Conservation (phyloP, 2,113 vertebrate species). For the Antechinus stuartii region DNA sequence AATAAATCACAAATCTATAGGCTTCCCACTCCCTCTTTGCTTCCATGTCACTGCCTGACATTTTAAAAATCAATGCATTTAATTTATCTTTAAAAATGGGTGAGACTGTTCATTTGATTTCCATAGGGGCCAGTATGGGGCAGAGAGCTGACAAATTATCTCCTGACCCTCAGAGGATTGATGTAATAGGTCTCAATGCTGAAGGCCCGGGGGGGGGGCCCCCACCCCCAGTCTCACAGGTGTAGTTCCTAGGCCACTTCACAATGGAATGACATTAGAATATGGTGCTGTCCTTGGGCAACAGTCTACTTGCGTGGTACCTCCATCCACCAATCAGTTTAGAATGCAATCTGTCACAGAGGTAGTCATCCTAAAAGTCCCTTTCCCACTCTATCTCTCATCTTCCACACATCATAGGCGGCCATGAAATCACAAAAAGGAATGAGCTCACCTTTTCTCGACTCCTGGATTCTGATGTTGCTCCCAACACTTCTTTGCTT, state of each 20-base stretch:
- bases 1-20: not conserved
- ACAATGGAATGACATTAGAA: not conserved
- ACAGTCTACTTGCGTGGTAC: not conserved
- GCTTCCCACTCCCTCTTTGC: not conserved
- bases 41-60: not conserved
- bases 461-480: not conserved
- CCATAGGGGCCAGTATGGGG: not conserved
- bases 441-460: not conserved
- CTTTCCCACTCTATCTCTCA: not conserved
- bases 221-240: accelerated
- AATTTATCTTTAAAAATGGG: conserved; percentile 46
- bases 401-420: not conserved
- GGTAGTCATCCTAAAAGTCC: not conserved
- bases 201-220: not conserved
- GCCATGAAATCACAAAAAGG: not conserved
- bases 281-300: not conserved
- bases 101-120: not conserved
- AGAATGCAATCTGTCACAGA: not conserved
- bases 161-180: not conserved
- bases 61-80: conserved; percentile 1
- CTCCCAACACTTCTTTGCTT: not conserved
- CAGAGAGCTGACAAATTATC: not conserved
- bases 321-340: not conserved
- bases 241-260: not conserved
- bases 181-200: not conserved